phyloP scores from a whole-genome alignment of 2,888 invertebrate species.

The Tachina lurida region DNA sequence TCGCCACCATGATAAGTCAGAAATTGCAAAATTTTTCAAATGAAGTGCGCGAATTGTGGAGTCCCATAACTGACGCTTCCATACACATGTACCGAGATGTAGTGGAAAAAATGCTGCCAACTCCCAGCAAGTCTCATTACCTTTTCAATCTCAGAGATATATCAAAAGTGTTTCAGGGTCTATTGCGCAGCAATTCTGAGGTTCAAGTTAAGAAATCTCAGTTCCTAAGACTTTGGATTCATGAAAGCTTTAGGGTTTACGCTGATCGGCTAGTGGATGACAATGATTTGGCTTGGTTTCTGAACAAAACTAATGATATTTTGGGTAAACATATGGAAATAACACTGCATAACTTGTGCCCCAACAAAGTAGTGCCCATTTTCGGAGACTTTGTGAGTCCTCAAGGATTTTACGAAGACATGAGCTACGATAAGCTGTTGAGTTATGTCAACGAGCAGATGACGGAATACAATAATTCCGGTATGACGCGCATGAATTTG shows the following conservation, averaged over 20 bases:
- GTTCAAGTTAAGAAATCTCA: slow-evolving; percentile 88
- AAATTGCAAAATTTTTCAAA: slow-evolving; percentile 90
- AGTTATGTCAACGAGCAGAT: slow-evolving; percentile 84
- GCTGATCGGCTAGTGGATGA: slow-evolving; percentile 92
- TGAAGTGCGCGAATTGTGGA: slow-evolving; percentile 88
- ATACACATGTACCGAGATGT: slow-evolving; percentile 91
- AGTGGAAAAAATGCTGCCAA: slow-evolving; percentile 90
- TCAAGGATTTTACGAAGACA: slow-evolving; percentile 90
- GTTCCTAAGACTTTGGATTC: slow-evolving; percentile 92
- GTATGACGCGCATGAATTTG: slow-evolving; percentile 90
- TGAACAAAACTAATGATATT: slow-evolving; percentile 87
- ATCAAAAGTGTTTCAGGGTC: slow-evolving; percentile 92
- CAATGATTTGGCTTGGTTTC: slow-evolving; percentile 90
- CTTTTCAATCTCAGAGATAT: slow-evolving; percentile 94
- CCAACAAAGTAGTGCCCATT: slow-evolving; percentile 87
- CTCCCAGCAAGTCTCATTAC: slow-evolving; percentile 95
- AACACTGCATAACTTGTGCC: slow-evolving; percentile 91
- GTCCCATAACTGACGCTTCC: slow-evolving; percentile 88
- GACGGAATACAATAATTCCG: slow-evolving; percentile 87
- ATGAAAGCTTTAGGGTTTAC: slow-evolving; percentile 93
- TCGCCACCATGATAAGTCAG: slow-evolving; percentile 92
- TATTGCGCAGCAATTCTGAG: slow-evolving; percentile 90
- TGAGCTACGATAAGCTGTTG: slow-evolving; percentile 85
- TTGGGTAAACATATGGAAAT: slow-evolving; percentile 91
- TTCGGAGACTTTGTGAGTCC: slow-evolving; percentile 92